Evolutionary conservation across 2,888 invertebrate species (phyloP).

Genomic region (Nipponacmea schrenckii): DNA sequence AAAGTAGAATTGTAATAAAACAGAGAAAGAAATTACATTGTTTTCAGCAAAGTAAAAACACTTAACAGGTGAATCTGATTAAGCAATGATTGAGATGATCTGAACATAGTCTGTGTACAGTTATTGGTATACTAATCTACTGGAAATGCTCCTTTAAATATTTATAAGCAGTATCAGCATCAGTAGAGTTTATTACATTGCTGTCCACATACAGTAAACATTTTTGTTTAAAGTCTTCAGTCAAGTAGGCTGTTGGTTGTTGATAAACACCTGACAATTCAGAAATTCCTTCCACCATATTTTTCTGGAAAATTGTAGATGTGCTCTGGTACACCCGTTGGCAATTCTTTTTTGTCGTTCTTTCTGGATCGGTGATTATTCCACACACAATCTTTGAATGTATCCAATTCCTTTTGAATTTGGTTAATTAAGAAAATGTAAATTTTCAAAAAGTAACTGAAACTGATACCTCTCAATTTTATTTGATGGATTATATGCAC

Average conservation of each 20-base stretch:
- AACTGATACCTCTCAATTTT: background rate
- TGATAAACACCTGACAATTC: background rate
- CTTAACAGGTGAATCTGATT: too few species aligned
- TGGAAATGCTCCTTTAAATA: background rate
- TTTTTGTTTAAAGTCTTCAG: background rate
- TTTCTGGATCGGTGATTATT: background rate
- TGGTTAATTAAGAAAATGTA: too few species aligned
- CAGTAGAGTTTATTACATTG: background rate
- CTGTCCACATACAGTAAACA: background rate
- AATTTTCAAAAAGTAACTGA: too few species aligned
- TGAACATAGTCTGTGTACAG: too few species aligned
- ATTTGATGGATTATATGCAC: background rate
- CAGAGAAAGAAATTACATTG: too few species aligned
- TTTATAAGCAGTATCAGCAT: background rate
- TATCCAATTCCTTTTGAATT: conserved; percentile 3
- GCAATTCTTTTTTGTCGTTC: background rate
- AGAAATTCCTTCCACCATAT: background rate
- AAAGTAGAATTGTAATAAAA: too few species aligned
- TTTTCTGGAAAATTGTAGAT: background rate
- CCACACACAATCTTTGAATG: background rate
- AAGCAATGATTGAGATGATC: too few species aligned
- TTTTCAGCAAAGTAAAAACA: too few species aligned
- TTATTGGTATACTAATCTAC: too few species aligned
- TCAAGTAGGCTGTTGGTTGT: too few species aligned
- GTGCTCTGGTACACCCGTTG: background rate